phyloP scores from a whole-genome alignment of 2,797 vertebrate species.

The Melanotaenia maccullochi region DNA sequence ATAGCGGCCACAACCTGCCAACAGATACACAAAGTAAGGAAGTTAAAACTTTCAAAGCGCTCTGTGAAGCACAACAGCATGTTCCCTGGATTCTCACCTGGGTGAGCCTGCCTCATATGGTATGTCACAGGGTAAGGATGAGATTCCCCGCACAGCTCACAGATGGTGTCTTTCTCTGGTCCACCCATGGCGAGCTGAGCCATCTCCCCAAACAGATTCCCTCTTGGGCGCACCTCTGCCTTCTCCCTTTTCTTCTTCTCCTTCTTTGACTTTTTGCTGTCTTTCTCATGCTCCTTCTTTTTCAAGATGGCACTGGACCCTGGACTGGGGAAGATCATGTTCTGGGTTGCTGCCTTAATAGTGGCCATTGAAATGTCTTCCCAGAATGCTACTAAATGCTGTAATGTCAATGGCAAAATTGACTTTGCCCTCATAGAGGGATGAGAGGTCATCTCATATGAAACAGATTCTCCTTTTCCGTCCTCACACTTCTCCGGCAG shows the following conservation, averaged over 20 bases:
- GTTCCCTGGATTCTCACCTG: slow-evolving; percentile 81
- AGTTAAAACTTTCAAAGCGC: background rate
- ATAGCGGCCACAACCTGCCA: slow-evolving; percentile 95
- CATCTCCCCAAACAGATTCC: slow-evolving; percentile 99
- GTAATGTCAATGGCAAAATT: slow-evolving; percentile 93
- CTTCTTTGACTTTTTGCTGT: slow-evolving; percentile 95
- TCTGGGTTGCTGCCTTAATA: slow-evolving; percentile 98
- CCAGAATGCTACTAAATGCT: slow-evolving; percentile 98
- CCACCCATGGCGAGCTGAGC: slow-evolving; percentile 97
- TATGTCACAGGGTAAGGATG: slow-evolving; percentile 99
- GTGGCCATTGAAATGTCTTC: slow-evolving; percentile 99
- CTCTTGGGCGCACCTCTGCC: slow-evolving; percentile 92
- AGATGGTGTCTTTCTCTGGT: slow-evolving; percentile 98
- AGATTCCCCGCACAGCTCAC: slow-evolving; percentile 96
- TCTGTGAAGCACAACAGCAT: background rate
- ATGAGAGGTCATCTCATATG: slow-evolving; percentile 89
- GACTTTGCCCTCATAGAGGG: slow-evolving; percentile 89
- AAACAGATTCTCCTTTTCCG: slow-evolving; percentile 87
- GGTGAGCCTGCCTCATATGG: slow-evolving; percentile 98
- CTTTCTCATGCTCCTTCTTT: slow-evolving; percentile 97
- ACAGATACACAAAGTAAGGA: slow-evolving; percentile 7
- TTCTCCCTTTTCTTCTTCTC: slow-evolving; percentile 99
- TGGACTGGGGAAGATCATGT: slow-evolving; percentile 99
- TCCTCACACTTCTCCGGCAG: slow-evolving; percentile 97
- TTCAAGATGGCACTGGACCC: slow-evolving; percentile 98